Conservation (phyloP, 2,888 invertebrate species). For the Parnassius mnemosyne region DNA sequence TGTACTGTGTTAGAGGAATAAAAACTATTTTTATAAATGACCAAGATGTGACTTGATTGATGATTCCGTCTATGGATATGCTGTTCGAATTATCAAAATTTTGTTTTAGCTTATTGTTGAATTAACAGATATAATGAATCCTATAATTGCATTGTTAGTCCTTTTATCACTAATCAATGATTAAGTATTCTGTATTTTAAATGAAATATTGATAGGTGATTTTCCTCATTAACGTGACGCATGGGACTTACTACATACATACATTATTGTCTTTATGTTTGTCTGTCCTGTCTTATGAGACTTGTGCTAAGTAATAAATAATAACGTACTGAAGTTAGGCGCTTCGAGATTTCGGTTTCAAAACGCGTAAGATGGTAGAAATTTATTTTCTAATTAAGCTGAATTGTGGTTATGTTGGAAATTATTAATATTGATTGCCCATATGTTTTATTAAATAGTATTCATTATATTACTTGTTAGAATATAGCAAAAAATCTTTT, state of each 20-base stretch:
- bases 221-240: not conserved
- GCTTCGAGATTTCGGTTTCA: too few relatives aligned
- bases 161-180: too few relatives aligned
- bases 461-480: too few relatives aligned
- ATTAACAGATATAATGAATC: not conserved
- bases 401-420: not conserved
- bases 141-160: not conserved
- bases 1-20: constrained; percentile 19
- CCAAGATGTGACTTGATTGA: constrained; percentile 26
- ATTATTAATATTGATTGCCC: not conserved
- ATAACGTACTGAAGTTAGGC: too few relatives aligned
- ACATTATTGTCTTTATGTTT: constrained; percentile 1
- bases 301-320: not conserved
- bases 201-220: not conserved
- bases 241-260: not conserved
- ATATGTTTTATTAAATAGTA: not conserved
- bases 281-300: constrained; percentile 4
- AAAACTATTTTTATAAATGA: constrained; percentile 33
- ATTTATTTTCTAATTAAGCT: too few relatives aligned
- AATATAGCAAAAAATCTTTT: too few relatives aligned
- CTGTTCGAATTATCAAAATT: constrained; percentile 10
- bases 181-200: too few relatives aligned
- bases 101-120: constrained; percentile 4
- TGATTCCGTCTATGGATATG: constrained; percentile 27
- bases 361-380: too few relatives aligned